Base-by-base conservation (phyloP, 2,113 vertebrate genomes). In the Tenrec ecaudatus region DNA sequence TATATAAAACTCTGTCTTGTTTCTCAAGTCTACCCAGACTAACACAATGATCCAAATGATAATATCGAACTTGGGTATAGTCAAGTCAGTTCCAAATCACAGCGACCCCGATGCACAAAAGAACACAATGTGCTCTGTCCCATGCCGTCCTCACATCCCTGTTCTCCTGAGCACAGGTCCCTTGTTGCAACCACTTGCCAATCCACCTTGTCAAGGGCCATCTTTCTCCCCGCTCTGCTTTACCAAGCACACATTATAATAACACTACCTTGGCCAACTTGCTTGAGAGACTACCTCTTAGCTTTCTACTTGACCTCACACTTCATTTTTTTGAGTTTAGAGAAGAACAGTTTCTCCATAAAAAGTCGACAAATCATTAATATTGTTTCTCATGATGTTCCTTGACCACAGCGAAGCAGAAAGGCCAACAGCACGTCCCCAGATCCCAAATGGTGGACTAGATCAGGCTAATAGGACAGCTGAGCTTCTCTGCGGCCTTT, bases 391-490 rank as follows among this genome's bases (percentile, higher is more conserved):
- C 79, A 82, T 20, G 78, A 14, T 60, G 82, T 89, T 87, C 90
- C 75, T 85, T 86, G 85, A 82, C 62, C 19, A 22, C 77, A 47
- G 29, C 95, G 87, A 82, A 89, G 53, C 29, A 81, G 75, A 92
- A 92, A 96, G 66, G 84, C 64, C 33, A 95, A 80, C 33, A 91
- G 91, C 96, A 84, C 4, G 14, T 71, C 91, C 73, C 75, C 66
- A 97, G 84, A 77, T 75, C 31, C 40, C 68, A 73, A 85, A 66
- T 83, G 80, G 60, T 43, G 89, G 29, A 69, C 82, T 43, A 66
- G 77, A 71, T 71, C 66, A 95, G 80, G 90, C 91, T 86, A 22
- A 94, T 91, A 95, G 95, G 94, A 91, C 22, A 62, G 89, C 95
- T 85, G 83, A 92, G 94, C 77, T 86, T 88, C 33, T 81, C 71